Conservation (phyloP, 2,797 vertebrate genomes). For the Hoplostethus atlanticus region DNA sequence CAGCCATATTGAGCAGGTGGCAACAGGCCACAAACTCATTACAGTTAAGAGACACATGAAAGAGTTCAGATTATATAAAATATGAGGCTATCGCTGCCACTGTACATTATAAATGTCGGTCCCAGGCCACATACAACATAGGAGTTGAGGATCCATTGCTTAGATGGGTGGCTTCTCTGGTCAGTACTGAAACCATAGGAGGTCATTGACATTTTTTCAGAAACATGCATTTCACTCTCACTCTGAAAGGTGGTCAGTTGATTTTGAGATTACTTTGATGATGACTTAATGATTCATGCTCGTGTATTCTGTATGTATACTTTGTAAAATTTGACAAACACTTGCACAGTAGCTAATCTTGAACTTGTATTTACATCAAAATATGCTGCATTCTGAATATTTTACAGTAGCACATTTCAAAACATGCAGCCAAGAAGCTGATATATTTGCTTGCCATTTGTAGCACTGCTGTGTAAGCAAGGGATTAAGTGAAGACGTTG, state of each 20-base stretch:
- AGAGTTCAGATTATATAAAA: constrained; percentile 61
- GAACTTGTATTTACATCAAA: not conserved
- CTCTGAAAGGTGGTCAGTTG: not conserved
- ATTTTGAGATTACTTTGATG: not conserved
- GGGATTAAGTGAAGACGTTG: constrained; percentile 36
- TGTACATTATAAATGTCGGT: constrained; percentile 37
- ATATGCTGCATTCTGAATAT: not conserved
- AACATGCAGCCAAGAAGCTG: not conserved
- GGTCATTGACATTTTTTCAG: not conserved
- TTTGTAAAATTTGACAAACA: not conserved
- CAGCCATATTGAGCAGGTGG: constrained; percentile 67
- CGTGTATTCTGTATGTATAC: not conserved
- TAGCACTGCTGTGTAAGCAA: constrained; percentile 29
- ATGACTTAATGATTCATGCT: too few relatives aligned
- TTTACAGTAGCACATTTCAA: not conserved
- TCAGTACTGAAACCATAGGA: not conserved
- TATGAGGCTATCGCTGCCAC: constrained; percentile 33
- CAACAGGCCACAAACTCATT: constrained; percentile 65
- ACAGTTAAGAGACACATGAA: constrained; percentile 67
- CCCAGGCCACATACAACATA: not conserved
- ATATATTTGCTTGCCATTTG: not conserved
- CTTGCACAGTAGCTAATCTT: not conserved
- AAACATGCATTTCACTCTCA: not conserved
- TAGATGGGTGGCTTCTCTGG: not conserved
- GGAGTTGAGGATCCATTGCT: constrained; percentile 9